Conservation (phyloP, 2,888 invertebrate genomes). For the Lepidonotus clava region DNA sequence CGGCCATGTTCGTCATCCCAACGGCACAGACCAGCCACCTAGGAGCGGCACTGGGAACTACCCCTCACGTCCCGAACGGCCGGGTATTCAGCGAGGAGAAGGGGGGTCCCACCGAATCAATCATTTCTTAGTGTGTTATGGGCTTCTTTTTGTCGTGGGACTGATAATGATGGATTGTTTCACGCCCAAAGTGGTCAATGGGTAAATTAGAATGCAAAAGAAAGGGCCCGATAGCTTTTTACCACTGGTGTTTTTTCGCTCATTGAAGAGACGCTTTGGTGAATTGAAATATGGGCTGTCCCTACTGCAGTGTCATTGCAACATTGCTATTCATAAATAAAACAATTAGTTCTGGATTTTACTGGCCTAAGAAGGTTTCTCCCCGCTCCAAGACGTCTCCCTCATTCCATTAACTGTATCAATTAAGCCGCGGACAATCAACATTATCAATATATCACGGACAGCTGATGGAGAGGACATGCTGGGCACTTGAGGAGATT, state of each 20-base stretch:
- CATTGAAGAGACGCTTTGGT: neutral
- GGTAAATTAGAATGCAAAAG: slow-evolving; percentile 16
- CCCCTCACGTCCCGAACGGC: neutral
- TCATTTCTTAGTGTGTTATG: slow-evolving; percentile 6
- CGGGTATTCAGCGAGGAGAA: neutral
- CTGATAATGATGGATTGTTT: slow-evolving; percentile 4
- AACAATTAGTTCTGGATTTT: neutral
- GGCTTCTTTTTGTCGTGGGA: neutral
- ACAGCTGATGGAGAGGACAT: too few relatives aligned
- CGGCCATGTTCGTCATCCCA: too few relatives aligned
- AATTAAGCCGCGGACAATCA: neutral
- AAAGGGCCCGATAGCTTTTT: neutral
- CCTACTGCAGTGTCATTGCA: neutral
- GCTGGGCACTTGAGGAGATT: too few relatives aligned
- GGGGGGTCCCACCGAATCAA: neutral
- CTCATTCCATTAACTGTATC: neutral
- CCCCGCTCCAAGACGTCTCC: too few relatives aligned
- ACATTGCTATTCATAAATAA: neutral
- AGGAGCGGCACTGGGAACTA: neutral
- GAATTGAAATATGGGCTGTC: neutral
- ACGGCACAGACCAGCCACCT: neutral
- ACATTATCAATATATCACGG: neutral
- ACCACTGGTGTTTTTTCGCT: neutral
- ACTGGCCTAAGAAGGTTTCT: neutral
- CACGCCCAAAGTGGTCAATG: neutral